Conservation (phyloP, 2,888 invertebrate genomes). For the Orgyia antiqua region DNA sequence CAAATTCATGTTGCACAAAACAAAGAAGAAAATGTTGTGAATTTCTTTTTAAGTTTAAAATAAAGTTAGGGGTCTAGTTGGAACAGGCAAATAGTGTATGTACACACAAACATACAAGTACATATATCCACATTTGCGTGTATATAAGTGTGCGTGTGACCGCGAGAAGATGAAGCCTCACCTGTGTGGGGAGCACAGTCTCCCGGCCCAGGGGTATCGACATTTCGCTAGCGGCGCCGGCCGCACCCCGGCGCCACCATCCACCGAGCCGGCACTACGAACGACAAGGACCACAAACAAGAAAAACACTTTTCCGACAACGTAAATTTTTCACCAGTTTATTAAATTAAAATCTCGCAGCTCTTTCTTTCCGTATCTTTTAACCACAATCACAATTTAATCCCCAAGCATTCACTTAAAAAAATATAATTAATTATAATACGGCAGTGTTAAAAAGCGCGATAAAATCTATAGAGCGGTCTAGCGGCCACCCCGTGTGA, state of each 20-base stretch:
- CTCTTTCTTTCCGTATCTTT: constrained; percentile 20
- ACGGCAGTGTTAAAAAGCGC: constrained; percentile 39
- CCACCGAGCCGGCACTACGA: constrained; percentile 59
- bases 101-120: no score
- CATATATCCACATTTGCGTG: not conserved
- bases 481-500: constrained; percentile 46
- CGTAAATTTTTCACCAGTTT: constrained; percentile 39
- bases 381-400: constrained; percentile 40
- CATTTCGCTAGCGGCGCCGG: constrained; percentile 76
- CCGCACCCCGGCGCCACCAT: constrained; percentile 76
- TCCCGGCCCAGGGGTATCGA: constrained; percentile 76
- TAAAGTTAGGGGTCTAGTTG: no score
- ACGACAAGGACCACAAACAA: constrained; percentile 52
- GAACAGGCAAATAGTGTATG: no score
- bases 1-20: no score
- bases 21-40: no score
- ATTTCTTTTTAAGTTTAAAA: no score
- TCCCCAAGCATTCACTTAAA: constrained; percentile 32
- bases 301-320: constrained; percentile 65
- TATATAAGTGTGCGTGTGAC: not conserved
- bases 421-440: constrained; percentile 22
- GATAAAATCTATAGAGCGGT: constrained; percentile 37
- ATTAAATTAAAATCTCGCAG: constrained; percentile 24
- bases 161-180: constrained; percentile 40
- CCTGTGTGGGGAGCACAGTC: constrained; percentile 72